phyloP scores from a whole-genome alignment of 2,113 vertebrate genomes.

The Oryzias woworae region DNA sequence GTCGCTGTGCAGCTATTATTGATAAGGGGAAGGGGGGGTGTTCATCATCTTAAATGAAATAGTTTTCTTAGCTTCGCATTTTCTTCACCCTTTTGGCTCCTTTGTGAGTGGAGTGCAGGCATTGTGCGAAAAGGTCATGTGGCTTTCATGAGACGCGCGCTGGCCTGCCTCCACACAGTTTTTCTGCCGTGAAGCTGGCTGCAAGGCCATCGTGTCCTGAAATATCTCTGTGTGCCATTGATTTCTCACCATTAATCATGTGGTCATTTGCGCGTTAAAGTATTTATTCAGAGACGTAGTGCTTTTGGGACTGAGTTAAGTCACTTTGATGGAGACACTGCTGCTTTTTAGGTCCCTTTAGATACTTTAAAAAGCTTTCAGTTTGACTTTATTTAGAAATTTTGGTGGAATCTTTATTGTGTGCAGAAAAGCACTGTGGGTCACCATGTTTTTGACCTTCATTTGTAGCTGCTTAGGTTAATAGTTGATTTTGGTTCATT shows the following conservation, averaged over 20 bases:
- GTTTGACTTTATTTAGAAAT: too few species aligned
- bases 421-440: too few species aligned
- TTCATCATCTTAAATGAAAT: constrained; percentile 77
- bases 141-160: constrained; percentile 48
- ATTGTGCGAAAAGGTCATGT: constrained; percentile 69
- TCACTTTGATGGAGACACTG: background rate
- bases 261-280: constrained; percentile 15
- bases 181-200: constrained; percentile 54
- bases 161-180: constrained; percentile 65
- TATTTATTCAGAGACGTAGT: background rate
- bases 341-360: background rate
- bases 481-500: too few species aligned
- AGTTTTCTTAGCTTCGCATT: constrained; percentile 62
- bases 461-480: too few species aligned
- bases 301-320: background rate
- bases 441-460: too few species aligned
- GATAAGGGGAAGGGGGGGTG: constrained; percentile 46
- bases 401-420: too few species aligned
- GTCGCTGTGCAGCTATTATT: constrained; percentile 67
- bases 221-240: constrained; percentile 19
- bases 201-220: constrained; percentile 28
- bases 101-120: constrained; percentile 56
- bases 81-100: constrained; percentile 61
- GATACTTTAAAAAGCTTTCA: background rate
- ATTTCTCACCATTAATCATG: constrained; percentile 16